Base-by-base conservation (phyloP, 2,888 invertebrate genomes). In the Embidobia sp. region DNA sequence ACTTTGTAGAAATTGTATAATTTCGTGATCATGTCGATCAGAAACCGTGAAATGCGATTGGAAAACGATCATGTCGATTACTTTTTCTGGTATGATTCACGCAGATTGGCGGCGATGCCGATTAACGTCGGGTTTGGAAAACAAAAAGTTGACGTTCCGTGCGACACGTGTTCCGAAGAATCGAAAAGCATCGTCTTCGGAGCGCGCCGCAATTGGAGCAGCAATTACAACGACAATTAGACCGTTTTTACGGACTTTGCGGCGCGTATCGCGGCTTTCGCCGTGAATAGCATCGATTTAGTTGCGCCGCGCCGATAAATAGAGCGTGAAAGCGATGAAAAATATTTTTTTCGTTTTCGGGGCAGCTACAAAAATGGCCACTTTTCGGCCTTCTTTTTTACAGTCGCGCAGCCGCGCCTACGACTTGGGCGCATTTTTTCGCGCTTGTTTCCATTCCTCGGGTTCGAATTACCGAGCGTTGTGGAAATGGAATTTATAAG, bases 181-280 rank as follows among this genome's bases (percentile, higher is more conserved):
- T 66, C 66, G 69, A 63, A 67, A 61, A 44, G 59, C 75, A 57
- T 64, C 37, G 42, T 51, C 66, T 77, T 66, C 42, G 40, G 51
- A 49, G 63, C 29, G 42, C 63, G 22, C 26, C 40, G 72, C 77
- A 77, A 77, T 72, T 72, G 66, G 77, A 77, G 57, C 77, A 66
- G 55, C 66, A 72, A 77, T 77, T 77, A 77, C 53, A 66, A 77
- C 72, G 72, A 77, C 77, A 77, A 77, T 77, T 77, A 77, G 72
- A 77, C 77, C 77, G 77, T 72, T 77, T 77, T 77, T 66, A 27
- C 70, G 35, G 72, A 69, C 66, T 77, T 66, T 66, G 70, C 61
- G 53, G 61, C 66, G 77, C 72, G 77, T 66, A 67, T 77, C 76
- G 59, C 29, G 46, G 72, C 77, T 77, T 72, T 77, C 66, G 66